Percentiles rank a stretch among this genome's conserved stretches.
Conservation (phyloP, 2,888 invertebrate species). For the Osmoderma eremita region DNA sequence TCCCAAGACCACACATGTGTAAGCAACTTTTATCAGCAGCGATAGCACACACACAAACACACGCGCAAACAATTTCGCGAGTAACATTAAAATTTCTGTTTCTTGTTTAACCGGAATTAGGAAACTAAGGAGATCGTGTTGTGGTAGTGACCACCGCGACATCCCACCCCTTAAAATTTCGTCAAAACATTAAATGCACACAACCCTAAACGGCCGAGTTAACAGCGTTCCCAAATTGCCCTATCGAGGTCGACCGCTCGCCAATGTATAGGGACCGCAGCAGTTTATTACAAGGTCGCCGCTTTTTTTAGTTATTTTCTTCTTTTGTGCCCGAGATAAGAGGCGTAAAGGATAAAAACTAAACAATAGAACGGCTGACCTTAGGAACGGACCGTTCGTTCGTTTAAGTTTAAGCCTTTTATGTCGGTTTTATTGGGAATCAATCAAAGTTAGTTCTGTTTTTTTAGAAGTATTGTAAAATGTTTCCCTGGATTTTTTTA, state of each 20-base stretch:
- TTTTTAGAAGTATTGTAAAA: slow-evolving; percentile 34
- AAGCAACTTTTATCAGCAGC: slow-evolving; percentile 11
- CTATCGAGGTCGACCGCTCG: slow-evolving; percentile 58
- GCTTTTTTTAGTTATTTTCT: slow-evolving; percentile 50
- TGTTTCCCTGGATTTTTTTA: slow-evolving; percentile 12
- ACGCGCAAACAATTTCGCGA: background rate
- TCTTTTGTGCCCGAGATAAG: slow-evolving; percentile 27
- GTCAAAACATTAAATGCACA: slow-evolving; percentile 57
- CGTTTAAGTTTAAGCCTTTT: slow-evolving; percentile 42
- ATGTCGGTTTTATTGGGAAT: slow-evolving; percentile 41
- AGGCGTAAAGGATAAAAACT: slow-evolving; percentile 30
- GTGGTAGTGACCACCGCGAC: slow-evolving; percentile 34
- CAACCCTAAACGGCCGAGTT: slow-evolving; percentile 58
- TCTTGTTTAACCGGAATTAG: slow-evolving; percentile 30
- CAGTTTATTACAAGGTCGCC: slow-evolving; percentile 52
- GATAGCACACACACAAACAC: no score
- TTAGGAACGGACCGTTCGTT: slow-evolving; percentile 18
- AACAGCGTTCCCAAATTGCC: slow-evolving; percentile 54
- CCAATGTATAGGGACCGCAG: slow-evolving; percentile 49
- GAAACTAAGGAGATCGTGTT: slow-evolving; percentile 24
- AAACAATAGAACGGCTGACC: slow-evolving; percentile 38
- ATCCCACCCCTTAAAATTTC: slow-evolving; percentile 52
- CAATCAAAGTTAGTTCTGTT: slow-evolving; percentile 36
- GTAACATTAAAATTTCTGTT: slow-evolving; percentile 24
- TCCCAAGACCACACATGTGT: slow-evolving; percentile 1